Evolutionary conservation across 1,140 invertebrate genomes (phyloP).

Genomic region (Rhopalosiphum padi): DNA sequence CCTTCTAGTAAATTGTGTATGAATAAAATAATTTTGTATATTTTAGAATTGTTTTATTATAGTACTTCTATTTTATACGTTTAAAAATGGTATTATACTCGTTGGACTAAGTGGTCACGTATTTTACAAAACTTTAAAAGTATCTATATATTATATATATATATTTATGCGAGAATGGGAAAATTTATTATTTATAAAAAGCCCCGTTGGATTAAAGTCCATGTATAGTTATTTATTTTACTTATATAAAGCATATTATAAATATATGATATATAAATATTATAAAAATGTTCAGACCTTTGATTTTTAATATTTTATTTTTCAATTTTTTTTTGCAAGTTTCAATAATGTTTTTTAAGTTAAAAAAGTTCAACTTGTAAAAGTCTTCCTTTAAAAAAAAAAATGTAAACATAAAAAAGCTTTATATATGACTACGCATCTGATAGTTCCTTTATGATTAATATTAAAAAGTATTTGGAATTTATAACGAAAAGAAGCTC

Average conservation of each 20-base stretch:
- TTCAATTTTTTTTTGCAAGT: background rate
- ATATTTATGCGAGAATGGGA: background rate
- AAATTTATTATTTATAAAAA: background rate
- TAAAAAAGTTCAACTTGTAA: background rate
- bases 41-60: background rate
- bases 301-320: constrained; percentile 10
- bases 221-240: background rate
- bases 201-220: background rate
- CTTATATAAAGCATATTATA: background rate
- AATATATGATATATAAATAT: background rate
- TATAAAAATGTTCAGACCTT: background rate
- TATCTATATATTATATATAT: background rate
- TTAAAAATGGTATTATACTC: background rate
- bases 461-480: constrained; percentile 19
- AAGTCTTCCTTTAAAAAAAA: background rate
- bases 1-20: background rate
- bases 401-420: constrained; percentile 3
- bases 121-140: background rate
- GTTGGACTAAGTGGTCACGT: background rate
- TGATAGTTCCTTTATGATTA: constrained; percentile 16
- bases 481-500: background rate
- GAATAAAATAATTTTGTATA: background rate
- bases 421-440: background rate
- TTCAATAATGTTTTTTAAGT: constrained; percentile 13
- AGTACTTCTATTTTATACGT: background rate